Conservation (phyloP, 2,113 vertebrate genomes). For the Tragelaphus strepsiceros region DNA sequence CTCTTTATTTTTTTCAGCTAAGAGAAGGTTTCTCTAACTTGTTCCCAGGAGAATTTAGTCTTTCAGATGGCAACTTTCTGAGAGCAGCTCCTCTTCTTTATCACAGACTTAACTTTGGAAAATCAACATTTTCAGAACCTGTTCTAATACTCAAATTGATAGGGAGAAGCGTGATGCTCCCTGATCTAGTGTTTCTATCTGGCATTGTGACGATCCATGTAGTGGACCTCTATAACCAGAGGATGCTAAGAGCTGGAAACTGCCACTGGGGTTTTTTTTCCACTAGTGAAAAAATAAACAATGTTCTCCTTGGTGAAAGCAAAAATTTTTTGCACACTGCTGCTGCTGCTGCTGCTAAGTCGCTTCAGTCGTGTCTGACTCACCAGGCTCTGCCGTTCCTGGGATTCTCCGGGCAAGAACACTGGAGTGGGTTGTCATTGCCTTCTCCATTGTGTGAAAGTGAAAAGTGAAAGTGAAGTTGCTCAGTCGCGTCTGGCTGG, state of each 20-base stretch:
- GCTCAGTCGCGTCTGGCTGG: too few relatives aligned
- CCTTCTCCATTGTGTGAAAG: too few relatives aligned
- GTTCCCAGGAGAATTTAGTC: neutral
- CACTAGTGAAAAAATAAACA: constrained; percentile 3
- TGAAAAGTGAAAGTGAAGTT: too few relatives aligned
- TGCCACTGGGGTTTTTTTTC: neutral
- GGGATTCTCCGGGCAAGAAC: too few relatives aligned
- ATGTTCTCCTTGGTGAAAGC: neutral
- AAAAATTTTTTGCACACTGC: constrained; percentile 25
- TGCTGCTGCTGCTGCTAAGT: too few relatives aligned
- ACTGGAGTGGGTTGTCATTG: too few relatives aligned
- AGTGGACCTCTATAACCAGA: neutral
- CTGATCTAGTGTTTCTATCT: neutral
- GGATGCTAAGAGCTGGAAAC: neutral
- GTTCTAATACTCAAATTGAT: neutral
- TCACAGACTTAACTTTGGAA: neutral
- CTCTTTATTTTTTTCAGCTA: neutral
- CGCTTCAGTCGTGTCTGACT: too few relatives aligned
- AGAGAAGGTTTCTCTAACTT: neutral
- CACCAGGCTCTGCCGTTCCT: too few relatives aligned
- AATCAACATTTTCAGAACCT: neutral
- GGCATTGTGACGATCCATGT: neutral
- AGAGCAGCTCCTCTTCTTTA: neutral
- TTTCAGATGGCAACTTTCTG: neutral
- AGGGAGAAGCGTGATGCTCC: neutral